Conservation (phyloP, 2,888 invertebrate genomes). For the Ephialtes manifestator region DNA sequence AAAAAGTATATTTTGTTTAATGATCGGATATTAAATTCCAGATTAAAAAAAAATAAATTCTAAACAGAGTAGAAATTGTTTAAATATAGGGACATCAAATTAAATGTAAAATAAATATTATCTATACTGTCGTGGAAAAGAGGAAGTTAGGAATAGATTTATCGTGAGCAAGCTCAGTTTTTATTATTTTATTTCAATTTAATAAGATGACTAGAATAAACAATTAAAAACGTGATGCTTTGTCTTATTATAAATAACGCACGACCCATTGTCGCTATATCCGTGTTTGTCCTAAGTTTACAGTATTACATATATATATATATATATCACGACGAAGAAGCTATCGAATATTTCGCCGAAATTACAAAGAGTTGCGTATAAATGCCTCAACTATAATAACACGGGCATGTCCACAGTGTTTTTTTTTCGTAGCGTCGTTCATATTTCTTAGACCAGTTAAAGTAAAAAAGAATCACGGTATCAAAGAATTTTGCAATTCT, state of each 20-base stretch:
- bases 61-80: no score
- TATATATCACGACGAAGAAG: conserved; percentile 39
- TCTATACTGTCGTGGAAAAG: not conserved
- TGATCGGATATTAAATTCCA: no score
- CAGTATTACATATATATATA: conserved; percentile 20
- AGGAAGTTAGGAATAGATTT: not conserved
- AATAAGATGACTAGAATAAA: conserved; percentile 38
- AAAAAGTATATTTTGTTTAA: no score
- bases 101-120: not conserved
- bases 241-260: conserved; percentile 21
- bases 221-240: conserved; percentile 30
- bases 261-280: conserved; percentile 28
- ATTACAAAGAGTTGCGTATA: conserved; percentile 24
- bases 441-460: conserved; percentile 16
- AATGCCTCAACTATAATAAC: conserved; percentile 32
- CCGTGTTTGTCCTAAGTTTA: conserved; percentile 29
- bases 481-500: conserved; percentile 2
- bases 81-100: no score
- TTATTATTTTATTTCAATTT: conserved; percentile 19
- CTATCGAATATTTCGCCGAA: conserved; percentile 38
- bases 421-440: conserved; percentile 13
- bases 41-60: no score
- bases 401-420: conserved; percentile 16
- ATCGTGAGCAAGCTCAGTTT: conserved; percentile 12
- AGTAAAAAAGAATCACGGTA: conserved; percentile 1